Percentiles rank a stretch among this genome's conserved stretches.
Evolutionary conservation across 2,888 invertebrate genomes (phyloP).

Genomic region (Onchidella celtica): DNA sequence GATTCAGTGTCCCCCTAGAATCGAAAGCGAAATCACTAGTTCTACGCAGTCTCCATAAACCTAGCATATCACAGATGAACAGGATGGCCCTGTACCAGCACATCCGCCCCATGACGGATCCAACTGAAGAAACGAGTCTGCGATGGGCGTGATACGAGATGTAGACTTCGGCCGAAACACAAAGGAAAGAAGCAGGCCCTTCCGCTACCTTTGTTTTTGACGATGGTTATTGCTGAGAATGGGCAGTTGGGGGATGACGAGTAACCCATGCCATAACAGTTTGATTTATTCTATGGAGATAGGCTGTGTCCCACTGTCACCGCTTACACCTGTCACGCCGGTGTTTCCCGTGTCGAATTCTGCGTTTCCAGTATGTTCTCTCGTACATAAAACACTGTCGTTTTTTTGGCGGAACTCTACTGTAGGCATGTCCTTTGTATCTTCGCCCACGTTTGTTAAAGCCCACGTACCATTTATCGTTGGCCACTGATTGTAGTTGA

Average conservation of each 20-base stretch:
- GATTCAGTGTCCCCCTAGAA: too few species aligned
- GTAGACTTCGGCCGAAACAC: background rate
- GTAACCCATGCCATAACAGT: background rate
- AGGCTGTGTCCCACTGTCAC: background rate
- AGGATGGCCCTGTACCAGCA: background rate
- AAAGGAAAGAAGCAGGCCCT: background rate
- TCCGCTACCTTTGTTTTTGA: background rate
- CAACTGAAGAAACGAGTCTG: background rate
- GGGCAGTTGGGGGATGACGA: background rate
- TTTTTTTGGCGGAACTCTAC: background rate
- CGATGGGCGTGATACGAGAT: background rate
- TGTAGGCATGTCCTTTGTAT: conserved; percentile 50
- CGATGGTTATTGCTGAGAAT: background rate
- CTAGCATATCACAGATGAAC: background rate
- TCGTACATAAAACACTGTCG: conserved; percentile 21
- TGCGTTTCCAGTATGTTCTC: conserved; percentile 6
- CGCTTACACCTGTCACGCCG: background rate
- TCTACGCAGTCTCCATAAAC: background rate
- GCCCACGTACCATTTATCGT: conserved; percentile 58
- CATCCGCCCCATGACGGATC: background rate
- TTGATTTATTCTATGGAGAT: background rate
- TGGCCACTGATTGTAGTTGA: conserved; percentile 51
- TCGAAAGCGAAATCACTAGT: too few species aligned
- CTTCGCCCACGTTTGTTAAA: conserved; percentile 54
- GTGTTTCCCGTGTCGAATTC: background rate